Conservation (phyloP, 2,888 invertebrate genomes). For the Cheilosia scutellata region DNA sequence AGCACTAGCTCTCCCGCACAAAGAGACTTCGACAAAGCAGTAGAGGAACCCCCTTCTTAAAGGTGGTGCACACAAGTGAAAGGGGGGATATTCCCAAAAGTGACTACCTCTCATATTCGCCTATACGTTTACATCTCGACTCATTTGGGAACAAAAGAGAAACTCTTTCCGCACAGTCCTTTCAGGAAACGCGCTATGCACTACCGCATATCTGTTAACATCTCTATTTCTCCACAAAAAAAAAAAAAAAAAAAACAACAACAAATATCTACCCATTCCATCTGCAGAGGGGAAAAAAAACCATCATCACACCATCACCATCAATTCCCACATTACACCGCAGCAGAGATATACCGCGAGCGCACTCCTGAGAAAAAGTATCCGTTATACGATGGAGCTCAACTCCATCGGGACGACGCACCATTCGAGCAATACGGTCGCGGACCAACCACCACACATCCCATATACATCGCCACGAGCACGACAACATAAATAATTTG, state of each 20-base stretch:
- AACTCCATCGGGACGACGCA: constrained; percentile 64
- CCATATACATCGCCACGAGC: constrained; percentile 61
- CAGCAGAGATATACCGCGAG: constrained; percentile 8
- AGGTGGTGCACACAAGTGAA: no score
- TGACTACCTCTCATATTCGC: no score
- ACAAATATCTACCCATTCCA: constrained; percentile 20
- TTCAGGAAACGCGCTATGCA: constrained; percentile 22
- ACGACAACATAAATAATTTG: constrained; percentile 76
- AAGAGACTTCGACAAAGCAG: no score
- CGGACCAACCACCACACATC: constrained; percentile 54
- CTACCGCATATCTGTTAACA: constrained; percentile 49
- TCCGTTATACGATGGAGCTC: constrained; percentile 56
- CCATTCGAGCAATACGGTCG: constrained; percentile 11
- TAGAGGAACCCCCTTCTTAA: no score
- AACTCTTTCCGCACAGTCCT: constrained; percentile 40
- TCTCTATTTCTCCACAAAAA: constrained; percentile 41
- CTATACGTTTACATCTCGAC: not conserved
- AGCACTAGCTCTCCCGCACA: no score
- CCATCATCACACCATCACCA: constrained; percentile 71
- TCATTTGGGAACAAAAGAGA: constrained; percentile 55
- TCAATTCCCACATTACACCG: constrained; percentile 69
- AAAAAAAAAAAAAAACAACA: constrained; percentile 9
- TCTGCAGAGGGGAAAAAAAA: constrained; percentile 27
- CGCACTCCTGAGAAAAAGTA: constrained; percentile 20
- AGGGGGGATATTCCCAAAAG: no score